Conservation (phyloP, 1,140 invertebrate genomes). For the Dinoponera quadriceps region DNA sequence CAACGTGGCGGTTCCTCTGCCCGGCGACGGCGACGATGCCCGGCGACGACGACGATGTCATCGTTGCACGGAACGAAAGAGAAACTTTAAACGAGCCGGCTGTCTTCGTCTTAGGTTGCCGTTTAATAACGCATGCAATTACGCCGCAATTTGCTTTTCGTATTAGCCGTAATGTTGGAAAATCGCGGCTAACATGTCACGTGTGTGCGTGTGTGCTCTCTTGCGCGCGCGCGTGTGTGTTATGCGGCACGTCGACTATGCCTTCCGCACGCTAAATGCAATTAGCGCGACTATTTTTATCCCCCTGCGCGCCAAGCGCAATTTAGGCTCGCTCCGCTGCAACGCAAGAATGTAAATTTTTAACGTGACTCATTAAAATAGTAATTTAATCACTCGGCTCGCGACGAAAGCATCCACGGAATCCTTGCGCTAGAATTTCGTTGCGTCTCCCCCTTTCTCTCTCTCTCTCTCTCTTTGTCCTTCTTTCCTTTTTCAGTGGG, state of each 20-base stretch:
- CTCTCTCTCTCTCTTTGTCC: neutral
- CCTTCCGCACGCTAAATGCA: slow-evolving; percentile 49
- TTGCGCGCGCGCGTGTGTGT: neutral
- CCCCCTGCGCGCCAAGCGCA: slow-evolving; percentile 22
- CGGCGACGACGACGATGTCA: slow-evolving; percentile 34
- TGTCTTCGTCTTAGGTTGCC: slow-evolving; percentile 14
- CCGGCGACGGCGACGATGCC: neutral
- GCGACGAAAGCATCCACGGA: slow-evolving; percentile 23
- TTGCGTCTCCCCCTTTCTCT: neutral
- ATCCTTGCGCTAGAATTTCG: slow-evolving; percentile 4
- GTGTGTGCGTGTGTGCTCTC: neutral
- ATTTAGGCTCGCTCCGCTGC: slow-evolving; percentile 51
- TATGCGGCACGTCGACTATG: slow-evolving; percentile 4
- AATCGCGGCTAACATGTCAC: slow-evolving; percentile 58
- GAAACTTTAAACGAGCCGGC: slow-evolving; percentile 69
- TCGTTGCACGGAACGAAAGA: slow-evolving; percentile 61
- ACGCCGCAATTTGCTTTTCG: slow-evolving; percentile 65
- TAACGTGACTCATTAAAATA: slow-evolving; percentile 57
- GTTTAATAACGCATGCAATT: slow-evolving; percentile 70
- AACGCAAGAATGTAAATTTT: slow-evolving; percentile 54
- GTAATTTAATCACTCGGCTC: slow-evolving; percentile 49
- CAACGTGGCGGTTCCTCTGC: slow-evolving; percentile 36
- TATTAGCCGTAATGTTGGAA: slow-evolving; percentile 61
- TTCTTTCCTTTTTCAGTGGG: neutral
- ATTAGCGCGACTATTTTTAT: slow-evolving; percentile 59